These are phyloP conservation scores for Siderastrea siderea DNA, from an alignment of 92 coral and sea anemone genomes.

Conservation along the genomic window DNA sequence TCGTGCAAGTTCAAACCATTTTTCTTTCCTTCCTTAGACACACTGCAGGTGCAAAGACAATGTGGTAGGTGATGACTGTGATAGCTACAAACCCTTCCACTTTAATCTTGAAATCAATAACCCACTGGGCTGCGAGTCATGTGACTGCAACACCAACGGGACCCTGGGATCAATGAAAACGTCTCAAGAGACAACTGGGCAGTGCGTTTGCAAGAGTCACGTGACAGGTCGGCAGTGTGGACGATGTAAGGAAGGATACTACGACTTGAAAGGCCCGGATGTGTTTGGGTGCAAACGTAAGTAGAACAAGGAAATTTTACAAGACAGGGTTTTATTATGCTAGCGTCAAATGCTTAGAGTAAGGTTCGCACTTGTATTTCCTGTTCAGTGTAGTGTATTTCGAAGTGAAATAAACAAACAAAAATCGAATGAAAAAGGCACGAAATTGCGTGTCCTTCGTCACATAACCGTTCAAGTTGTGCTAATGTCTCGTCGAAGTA, in stretches of 20 bases:
- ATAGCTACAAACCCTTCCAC: constrained; percentile 83
- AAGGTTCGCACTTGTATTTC: too few relatives aligned
- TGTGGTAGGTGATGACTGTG: constrained; percentile 89
- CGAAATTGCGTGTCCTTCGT: neutral
- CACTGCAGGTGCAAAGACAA: constrained; percentile 90
- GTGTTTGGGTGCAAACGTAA: constrained; percentile 94
- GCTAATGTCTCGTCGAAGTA: neutral
- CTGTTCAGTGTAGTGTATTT: too few relatives aligned
- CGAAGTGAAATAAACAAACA: too few relatives aligned
- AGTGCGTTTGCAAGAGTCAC: constrained; percentile 90
- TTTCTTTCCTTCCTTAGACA: constrained; percentile 54
- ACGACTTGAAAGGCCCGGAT: constrained; percentile 63
- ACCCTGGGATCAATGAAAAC: constrained; percentile 84
- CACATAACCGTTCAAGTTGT: neutral
- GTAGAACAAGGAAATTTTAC: neutral
- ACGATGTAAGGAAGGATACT: constrained; percentile 82
- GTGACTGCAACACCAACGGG: constrained; percentile 87
- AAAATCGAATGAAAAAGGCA: neutral
- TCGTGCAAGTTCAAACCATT: neutral
- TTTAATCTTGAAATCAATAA: constrained; percentile 80
- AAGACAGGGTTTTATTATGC: too few relatives aligned
- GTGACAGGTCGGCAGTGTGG: constrained; percentile 88
- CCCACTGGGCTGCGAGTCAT: constrained; percentile 88
- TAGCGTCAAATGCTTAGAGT: too few relatives aligned
- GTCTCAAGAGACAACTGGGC: constrained; percentile 84